Percentiles rank a stretch among this genome's conserved stretches.
Conservation (phyloP, 2,888 invertebrate genomes). For the Tricholauxania praeusta region DNA sequence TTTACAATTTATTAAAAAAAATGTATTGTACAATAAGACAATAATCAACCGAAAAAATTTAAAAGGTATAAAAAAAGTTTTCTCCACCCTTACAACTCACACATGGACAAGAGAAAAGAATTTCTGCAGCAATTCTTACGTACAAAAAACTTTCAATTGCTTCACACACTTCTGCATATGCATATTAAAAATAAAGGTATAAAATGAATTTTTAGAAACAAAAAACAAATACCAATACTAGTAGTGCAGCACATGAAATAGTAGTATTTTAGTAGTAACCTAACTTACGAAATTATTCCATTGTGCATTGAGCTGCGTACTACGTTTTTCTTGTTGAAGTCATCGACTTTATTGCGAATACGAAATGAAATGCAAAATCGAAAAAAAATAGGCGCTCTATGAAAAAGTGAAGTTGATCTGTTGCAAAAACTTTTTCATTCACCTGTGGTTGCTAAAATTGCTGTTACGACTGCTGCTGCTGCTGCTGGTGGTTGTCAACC, state of each 20-base stretch:
- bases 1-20: too few species aligned
- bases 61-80: too few species aligned
- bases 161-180: too few species aligned
- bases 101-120: too few species aligned
- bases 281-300: conserved; percentile 22
- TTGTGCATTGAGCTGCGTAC: conserved; percentile 15
- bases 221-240: background rate
- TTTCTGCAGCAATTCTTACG: too few species aligned
- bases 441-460: conserved; percentile 16
- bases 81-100: too few species aligned
- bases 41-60: too few species aligned
- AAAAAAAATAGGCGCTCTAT: background rate
- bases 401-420: background rate
- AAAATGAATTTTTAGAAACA: background rate
- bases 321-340: background rate
- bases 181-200: too few species aligned
- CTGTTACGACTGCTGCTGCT: background rate
- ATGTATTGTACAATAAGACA: too few species aligned
- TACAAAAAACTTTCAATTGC: too few species aligned
- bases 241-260: too few species aligned
- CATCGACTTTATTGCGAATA: conserved; percentile 23
- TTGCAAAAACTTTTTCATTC: background rate
- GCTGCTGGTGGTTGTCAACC: background rate
- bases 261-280: conserved; percentile 3
- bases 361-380: too few species aligned